Percentiles rank a stretch among this genome's conserved stretches.
Evolutionary conservation across 1,140 invertebrate species (phyloP).

Genomic region (Nautilus pompilius): DNA sequence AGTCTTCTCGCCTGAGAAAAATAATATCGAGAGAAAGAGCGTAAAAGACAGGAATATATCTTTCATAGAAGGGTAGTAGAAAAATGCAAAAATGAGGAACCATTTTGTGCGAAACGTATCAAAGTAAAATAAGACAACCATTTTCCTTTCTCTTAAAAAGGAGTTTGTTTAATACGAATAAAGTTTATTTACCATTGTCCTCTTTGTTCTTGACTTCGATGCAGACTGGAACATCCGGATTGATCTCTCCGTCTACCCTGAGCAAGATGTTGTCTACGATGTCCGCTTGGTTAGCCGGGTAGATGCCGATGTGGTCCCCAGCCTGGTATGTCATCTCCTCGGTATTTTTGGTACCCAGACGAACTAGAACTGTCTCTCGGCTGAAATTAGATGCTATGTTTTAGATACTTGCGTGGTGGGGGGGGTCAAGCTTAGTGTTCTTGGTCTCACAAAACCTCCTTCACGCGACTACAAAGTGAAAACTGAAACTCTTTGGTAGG

Average conservation of each 20-base stretch:
- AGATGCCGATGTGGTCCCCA: neutral
- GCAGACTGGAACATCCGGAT: slow-evolving; percentile 60
- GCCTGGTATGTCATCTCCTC: neutral
- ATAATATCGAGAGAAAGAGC: too few species aligned
- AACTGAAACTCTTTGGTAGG: neutral
- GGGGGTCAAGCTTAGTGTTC: neutral
- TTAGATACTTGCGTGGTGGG: neutral
- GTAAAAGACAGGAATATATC: too few species aligned
- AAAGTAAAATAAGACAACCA: too few species aligned
- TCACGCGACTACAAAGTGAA: neutral
- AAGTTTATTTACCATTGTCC: neutral
- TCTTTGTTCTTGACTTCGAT: slow-evolving; percentile 67
- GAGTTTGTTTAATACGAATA: neutral
- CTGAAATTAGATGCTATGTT: neutral
- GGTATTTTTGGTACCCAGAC: neutral
- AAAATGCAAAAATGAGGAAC: too few species aligned
- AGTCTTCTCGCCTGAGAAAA: neutral
- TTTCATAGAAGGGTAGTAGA: too few species aligned
- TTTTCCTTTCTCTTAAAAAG: too few species aligned
- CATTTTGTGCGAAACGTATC: too few species aligned
- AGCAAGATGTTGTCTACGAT: neutral
- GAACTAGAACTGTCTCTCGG: neutral
- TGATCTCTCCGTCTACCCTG: slow-evolving; percentile 21
- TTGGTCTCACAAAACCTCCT: neutral
- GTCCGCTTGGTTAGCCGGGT: neutral